A percentile compares a stretch with the other conserved stretches of the same genome.
Evolutionary conservation across 2,888 invertebrate species (phyloP).

Genomic region (Creontiades dilutus): DNA sequence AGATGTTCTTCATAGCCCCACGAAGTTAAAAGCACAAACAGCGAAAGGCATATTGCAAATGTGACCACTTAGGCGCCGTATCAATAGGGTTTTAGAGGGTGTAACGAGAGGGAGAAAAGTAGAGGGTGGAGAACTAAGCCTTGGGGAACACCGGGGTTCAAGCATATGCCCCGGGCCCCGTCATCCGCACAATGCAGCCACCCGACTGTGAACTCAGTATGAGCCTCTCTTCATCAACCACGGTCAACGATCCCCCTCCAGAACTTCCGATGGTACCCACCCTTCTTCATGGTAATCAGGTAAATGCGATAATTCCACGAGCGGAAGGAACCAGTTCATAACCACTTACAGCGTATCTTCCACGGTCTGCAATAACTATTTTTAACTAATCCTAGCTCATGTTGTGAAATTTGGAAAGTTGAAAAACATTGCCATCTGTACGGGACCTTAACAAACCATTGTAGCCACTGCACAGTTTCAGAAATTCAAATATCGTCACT

Average conservation of each 20-base stretch:
- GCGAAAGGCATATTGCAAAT: conserved; percentile 64
- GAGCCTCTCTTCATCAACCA: conserved; percentile 41
- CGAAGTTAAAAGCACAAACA: conserved; percentile 4
- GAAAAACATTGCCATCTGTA: too few relatives aligned
- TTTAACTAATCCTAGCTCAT: too few relatives aligned
- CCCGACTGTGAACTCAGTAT: conserved; percentile 51
- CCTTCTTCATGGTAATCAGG: too few relatives aligned
- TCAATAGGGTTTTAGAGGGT: conserved; percentile 53
- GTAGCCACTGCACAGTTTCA: too few relatives aligned
- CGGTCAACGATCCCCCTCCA: conserved; percentile 20
- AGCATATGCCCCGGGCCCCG: not conserved
- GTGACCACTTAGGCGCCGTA: conserved; percentile 64
- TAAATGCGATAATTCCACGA: too few relatives aligned
- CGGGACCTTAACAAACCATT: too few relatives aligned
- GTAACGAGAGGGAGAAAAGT: conserved; percentile 43
- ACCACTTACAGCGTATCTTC: too few relatives aligned
- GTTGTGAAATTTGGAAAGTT: too few relatives aligned
- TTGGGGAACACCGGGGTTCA: conserved; percentile 44
- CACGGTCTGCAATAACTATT: too few relatives aligned
- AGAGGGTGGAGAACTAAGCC: conserved; percentile 44
- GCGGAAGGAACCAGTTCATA: too few relatives aligned
- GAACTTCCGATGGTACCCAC: too few relatives aligned
- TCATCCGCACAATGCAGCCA: conserved; percentile 47
- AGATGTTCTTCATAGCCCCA: not conserved
- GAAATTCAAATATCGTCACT: too few relatives aligned